Evolutionary conservation across 1,140 invertebrate species (phyloP), one percentile per base, ranked within the genome.

Genomic region (Hylaeus anthracinus): DNA sequence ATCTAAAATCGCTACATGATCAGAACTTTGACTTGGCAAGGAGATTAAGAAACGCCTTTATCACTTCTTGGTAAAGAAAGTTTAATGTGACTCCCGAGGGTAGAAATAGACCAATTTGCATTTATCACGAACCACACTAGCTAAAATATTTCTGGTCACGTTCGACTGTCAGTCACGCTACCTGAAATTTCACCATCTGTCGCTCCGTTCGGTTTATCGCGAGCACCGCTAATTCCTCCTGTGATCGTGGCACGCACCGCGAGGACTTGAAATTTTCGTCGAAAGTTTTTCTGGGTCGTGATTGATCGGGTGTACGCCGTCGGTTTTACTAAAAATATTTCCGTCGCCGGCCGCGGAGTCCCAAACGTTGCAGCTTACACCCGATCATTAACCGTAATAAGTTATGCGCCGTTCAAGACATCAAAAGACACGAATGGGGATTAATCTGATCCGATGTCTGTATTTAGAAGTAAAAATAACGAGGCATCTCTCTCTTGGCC

Each of bases 221-320:
- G 12, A 64, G 39, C 37, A 9, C 26, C 64, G 74, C 65, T 77
- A 77, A 77, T 77, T 70, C 65, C 63, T 63, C 39, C 55, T 65
- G 65, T 12, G 64, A 55, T 45, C 64, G 73, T 56, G 48, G 45
- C 74, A 60, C 64, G 55, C 74, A 41, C 43, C 64, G 14, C 6
- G 10, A n/a, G 39, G 64, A 77, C 74, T 70, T 70, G 55, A 60
- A 77, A 77, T 60, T 77, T 77, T 77, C 74, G 48, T 43, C 65
- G 15, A 10, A 70, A 77, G 64, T 76, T 76, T 76, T 76, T 76
- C 74, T 76, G 74, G 74, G 74, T 76, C 74, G 74, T 76, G 74
- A 76, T 76, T 69, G 74, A 76, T 76, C 74, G 53, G 26, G n/a
- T 60, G 64, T 64, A 76, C 74, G 64, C 74, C 26, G 74, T 37